These are phyloP conservation scores for Drosophila kuntzei DNA, from an alignment of 2,888 invertebrate species.

Conservation along the genomic window DNA sequence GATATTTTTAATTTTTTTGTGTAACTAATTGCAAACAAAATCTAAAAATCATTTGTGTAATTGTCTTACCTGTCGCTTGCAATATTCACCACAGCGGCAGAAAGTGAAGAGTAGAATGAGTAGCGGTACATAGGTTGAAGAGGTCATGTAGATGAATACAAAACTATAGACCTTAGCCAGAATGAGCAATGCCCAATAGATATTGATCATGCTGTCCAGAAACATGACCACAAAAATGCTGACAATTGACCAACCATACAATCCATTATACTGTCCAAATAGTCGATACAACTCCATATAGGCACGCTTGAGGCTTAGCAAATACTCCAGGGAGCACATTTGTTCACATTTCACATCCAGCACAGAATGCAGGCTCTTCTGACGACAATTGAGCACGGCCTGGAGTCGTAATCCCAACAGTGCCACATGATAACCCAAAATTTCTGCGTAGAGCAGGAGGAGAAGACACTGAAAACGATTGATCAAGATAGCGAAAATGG, in stretches of 20 bases:
- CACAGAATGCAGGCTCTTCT: conserved; percentile 23
- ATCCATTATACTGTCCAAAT: conserved; percentile 55
- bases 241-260: conserved; percentile 74
- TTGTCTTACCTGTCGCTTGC: conserved; percentile 69
- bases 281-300: conserved; percentile 70
- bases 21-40: no score
- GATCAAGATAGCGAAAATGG: conserved; percentile 41
- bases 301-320: conserved; percentile 64
- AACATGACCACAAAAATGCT: conserved; percentile 66
- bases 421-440: conserved; percentile 57
- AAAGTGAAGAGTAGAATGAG: conserved; percentile 47
- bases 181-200: conserved; percentile 70
- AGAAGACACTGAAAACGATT: conserved; percentile 56
- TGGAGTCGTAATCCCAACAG: conserved; percentile 56
- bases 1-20: no score
- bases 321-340: conserved; percentile 70
- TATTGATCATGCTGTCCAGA: conserved; percentile 69
- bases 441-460: conserved; percentile 52
- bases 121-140: conserved; percentile 47
- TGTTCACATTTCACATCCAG: conserved; percentile 59
- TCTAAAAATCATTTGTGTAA: neutral
- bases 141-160: conserved; percentile 51
- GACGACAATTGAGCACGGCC: conserved; percentile 55
- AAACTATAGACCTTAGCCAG: conserved; percentile 52
- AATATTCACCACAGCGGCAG: conserved; percentile 73